Evolutionary conservation across 64 coral and sea anemone genomes (phyloP), one percentile per base, ranked within the genome.

Genomic region (Actinia equina): DNA sequence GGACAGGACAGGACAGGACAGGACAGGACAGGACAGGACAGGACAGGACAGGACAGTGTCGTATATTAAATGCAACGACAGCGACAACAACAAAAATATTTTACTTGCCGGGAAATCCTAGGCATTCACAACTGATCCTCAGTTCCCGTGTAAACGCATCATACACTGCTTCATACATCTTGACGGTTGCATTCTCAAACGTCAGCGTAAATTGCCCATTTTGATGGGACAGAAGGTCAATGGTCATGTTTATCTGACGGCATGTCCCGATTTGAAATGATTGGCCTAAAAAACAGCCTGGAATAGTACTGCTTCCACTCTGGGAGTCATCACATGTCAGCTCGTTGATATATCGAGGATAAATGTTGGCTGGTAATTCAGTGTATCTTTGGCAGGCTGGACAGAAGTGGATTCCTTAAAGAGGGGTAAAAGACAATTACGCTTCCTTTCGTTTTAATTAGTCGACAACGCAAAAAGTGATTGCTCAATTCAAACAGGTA

Each of bases 311-410:
- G 49, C 49, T 81, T 17, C 78, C 78, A 52, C 44, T 52, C 4
- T 20, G 19, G 17, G 78, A 81, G 41, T 63, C 83, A 53, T 85
- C 83, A 59, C 83, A 85, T 26, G 53, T 85, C 49, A 85, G 25
- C 55, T 85, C 83, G 83, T 85, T 85, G 83, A 85, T 18, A 26
- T 58, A 85, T 15, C 83, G 56, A 37, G 83, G 83, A 17, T 37
- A 85, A 17, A 58, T 25, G 56, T 85, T 85, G 51, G 25, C 17
- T 57, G 22, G n/a, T 27, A 85, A 1, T 63, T 85, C 59, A 53
- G 83, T 85, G 26, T 23, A 58, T 14, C 59, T 17, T 62, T 85
- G 83, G 26, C 83, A 85, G 7, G 83, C 83, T 16, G 83, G 83
- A 26, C 83, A 85, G 7, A 85, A 53, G 23, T 85, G 83, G 52